Base-by-base conservation (phyloP, 1,140 invertebrate species). In the Heterodera carotae region DNA sequence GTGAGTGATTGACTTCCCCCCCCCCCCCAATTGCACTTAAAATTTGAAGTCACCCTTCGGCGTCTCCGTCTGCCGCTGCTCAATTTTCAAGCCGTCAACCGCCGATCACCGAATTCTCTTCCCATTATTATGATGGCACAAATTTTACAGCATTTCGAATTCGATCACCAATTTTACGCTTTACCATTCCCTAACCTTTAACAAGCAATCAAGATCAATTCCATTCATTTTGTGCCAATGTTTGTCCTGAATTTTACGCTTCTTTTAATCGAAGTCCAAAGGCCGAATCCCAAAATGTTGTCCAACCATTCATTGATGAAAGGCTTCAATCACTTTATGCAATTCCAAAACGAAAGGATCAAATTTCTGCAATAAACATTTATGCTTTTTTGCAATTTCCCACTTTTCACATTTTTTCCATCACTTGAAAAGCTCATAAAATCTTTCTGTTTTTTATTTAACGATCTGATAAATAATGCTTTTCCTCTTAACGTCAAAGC, bases 331-430 rank as follows among this genome's bases (percentile, higher is more conserved):
- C n/a, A 7, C 18, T 62, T 62, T 10, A 10, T 8, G n/a, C 29
- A 62, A 10, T 62, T 62, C 2, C 29, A 27, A 62, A n/a, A 10
- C 22, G 7, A 22, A 62, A 10, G 29, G 60, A 62, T 62, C 0
- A 62, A 62, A 62, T 62, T 62, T 18, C 60, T 31, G n/a, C 29
- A 62, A n/a, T 62, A 7, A 62, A 18, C 59, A 6, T 62, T 62
- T 62, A 29, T 18, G n/a, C 29, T 62, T 62, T n/a, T n/a, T n/a
- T n/a, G n/a, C n/a, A n/a, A n/a, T n/a, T n/a, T 31, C 60, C 7
- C 29, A 27, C 8, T 31, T 25, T 62, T 62, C 59, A 4, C 59
- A n/a, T 18, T 62, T 29, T 62, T 62, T 6, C 29, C 59, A 25
- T n/a, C 18, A 6, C 7, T 29, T 31, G 7, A 62, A 10, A 8